These are phyloP conservation scores for Belgica antarctica DNA, from an alignment of 2,888 invertebrate species.

Conservation along the genomic window DNA sequence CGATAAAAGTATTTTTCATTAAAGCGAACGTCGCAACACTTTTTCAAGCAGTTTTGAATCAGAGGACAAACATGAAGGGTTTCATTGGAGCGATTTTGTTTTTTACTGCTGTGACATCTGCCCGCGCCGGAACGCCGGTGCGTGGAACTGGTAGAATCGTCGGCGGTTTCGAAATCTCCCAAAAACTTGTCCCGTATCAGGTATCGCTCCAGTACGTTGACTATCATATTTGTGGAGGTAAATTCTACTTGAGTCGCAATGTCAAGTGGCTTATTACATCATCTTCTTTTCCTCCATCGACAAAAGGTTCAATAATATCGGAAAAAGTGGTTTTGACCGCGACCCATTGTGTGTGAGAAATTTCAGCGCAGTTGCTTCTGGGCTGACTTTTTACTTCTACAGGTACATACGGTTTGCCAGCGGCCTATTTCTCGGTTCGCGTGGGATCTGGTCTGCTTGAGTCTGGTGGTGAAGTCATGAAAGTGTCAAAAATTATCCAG, in stretches of 20 bases:
- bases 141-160: not conserved
- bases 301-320: slow-evolving; percentile 9
- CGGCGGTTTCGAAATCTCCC: not conserved
- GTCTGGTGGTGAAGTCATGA: not conserved
- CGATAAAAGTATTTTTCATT: too few relatives aligned
- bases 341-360: not conserved
- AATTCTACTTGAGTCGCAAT: not conserved
- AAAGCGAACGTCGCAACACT: too few relatives aligned
- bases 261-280: not conserved
- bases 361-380: not conserved
- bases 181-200: slow-evolving; percentile 24
- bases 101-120: too few relatives aligned
- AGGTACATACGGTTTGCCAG: not conserved
- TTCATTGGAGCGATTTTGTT: not conserved
- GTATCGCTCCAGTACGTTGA: not conserved
- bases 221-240: slow-evolving; percentile 10
- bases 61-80: not conserved
- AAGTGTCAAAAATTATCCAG: not conserved
- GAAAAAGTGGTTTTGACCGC: not conserved
- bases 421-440: not conserved
- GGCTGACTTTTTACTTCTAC: not conserved
- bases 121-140: not conserved
- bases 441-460: not conserved
- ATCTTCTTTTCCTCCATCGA: not conserved
- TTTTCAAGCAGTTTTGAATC: too few relatives aligned